Evolutionary conservation across 2,888 invertebrate genomes (phyloP).

Genomic region (Lithosia quadra): DNA sequence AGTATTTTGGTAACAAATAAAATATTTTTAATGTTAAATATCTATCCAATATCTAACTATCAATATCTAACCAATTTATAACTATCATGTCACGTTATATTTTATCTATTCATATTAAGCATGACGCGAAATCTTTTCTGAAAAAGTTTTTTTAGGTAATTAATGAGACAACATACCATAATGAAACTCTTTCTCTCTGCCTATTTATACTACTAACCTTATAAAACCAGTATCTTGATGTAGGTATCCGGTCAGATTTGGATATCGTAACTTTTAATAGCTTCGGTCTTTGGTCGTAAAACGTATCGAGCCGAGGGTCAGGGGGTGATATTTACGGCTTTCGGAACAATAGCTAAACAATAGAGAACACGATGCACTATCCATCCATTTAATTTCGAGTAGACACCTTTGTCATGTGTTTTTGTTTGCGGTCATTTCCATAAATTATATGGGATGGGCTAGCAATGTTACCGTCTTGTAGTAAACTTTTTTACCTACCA

Average conservation of each 20-base stretch:
- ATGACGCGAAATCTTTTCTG: constrained; percentile 18
- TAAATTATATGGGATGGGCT: constrained; percentile 82
- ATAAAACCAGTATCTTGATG: constrained; percentile 32
- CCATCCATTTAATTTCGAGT: constrained; percentile 85
- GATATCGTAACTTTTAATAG: constrained; percentile 48
- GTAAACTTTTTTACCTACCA: constrained; percentile 74
- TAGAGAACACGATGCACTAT: constrained; percentile 75
- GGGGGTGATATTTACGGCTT: constrained; percentile 79
- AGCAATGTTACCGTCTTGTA: constrained; percentile 62
- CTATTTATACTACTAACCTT: constrained; percentile 26
- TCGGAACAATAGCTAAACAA: constrained; percentile 78
- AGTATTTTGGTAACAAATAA: no score
- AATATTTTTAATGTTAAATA: no score
- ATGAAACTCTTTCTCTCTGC: constrained; percentile 24
- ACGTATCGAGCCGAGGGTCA: constrained; percentile 52
- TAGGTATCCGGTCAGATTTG: constrained; percentile 46
- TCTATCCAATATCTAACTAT: no score
- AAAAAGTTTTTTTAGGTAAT: constrained; percentile 28
- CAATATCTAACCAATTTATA: not conserved
- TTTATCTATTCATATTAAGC: constrained; percentile 14
- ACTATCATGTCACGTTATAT: constrained; percentile 19
- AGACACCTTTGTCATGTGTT: constrained; percentile 85
- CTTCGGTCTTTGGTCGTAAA: constrained; percentile 49
- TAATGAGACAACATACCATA: constrained; percentile 20
- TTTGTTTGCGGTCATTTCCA: constrained; percentile 85